Percentiles rank a stretch among this genome's conserved stretches.
These are phyloP conservation scores for Setipinna tenuifilis DNA, from an alignment of 2,797 vertebrate genomes.

Conservation along the genomic window DNA sequence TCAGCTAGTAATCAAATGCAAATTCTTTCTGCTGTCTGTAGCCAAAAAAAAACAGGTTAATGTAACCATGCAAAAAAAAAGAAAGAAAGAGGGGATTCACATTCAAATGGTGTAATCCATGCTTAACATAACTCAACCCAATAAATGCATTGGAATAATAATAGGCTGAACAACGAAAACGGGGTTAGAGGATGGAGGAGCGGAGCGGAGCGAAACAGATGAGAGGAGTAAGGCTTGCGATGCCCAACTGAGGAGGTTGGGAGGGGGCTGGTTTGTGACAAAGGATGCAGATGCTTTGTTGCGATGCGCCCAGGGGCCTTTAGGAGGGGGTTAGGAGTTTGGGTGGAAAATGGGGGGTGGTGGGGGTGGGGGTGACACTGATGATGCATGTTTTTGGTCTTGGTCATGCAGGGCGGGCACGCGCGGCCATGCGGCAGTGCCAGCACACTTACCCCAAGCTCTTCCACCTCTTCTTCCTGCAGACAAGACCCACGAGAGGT, in stretches of 20 bases:
- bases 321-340: neutral
- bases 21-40: conserved; percentile 16
- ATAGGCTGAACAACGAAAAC: neutral
- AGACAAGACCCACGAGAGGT: conserved; percentile 97
- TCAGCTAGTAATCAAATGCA: conserved; percentile 11
- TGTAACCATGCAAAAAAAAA: conserved; percentile 68
- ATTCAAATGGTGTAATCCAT: conserved; percentile 34
- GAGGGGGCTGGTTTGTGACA: neutral
- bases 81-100: conserved; percentile 49
- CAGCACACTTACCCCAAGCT: conserved; percentile 97
- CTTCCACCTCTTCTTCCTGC: conserved; percentile 99
- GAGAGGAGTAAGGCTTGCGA: neutral
- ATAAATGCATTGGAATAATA: neutral
- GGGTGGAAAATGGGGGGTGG: neutral
- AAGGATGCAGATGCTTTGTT: neutral
- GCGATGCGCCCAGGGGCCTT: neutral
- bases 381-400: conserved; percentile 44
- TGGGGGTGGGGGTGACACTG: conserved; percentile 62
- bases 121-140: conserved; percentile 10
- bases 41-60: conserved; percentile 55
- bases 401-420: conserved; percentile 54
- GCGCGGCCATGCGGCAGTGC: conserved; percentile 39
- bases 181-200: conserved; percentile 9
- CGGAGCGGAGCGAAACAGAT: neutral
- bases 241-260: neutral